Evolutionary conservation across 2,888 invertebrate species (phyloP).

Genomic region (Melipona beecheii): DNA sequence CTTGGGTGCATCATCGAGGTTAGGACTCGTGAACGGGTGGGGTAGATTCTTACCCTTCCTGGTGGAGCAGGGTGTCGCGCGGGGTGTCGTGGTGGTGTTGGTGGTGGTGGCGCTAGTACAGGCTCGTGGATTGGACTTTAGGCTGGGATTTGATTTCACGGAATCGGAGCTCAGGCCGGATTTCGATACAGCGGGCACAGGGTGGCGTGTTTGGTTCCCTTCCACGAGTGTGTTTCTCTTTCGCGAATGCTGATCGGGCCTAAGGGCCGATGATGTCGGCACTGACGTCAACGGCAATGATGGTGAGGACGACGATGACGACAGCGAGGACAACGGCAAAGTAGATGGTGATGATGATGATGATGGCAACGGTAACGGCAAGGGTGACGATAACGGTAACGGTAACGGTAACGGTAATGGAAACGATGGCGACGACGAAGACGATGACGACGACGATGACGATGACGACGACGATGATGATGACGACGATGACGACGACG

Average conservation of each 20-base stretch:
- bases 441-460: fast-evolving
- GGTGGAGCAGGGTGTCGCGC: constrained; percentile 84
- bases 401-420: constrained; percentile 26
- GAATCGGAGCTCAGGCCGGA: constrained; percentile 69
- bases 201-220: constrained; percentile 84
- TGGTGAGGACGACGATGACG: constrained; percentile 42
- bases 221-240: constrained; percentile 84
- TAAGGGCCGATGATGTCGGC: constrained; percentile 16
- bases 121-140: constrained; percentile 83
- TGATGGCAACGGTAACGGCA: neutral
- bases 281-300: neutral
- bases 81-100: constrained; percentile 85
- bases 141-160: constrained; percentile 74
- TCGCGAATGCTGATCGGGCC: constrained; percentile 80
- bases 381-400: neutral
- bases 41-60: constrained; percentile 85
- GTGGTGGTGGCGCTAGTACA: constrained; percentile 83
- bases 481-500: fast-evolving
- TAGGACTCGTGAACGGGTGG: constrained; percentile 79
- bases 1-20: constrained; percentile 73
- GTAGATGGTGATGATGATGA: neutral
- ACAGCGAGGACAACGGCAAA: constrained; percentile 40
- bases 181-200: constrained; percentile 76
- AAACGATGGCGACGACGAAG: no score
- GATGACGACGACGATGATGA: fast-evolving